Percentiles rank a stretch among this genome's conserved stretches.
Evolutionary conservation across 1,140 invertebrate species (phyloP).

Genomic region (Zaprionus inermis): DNA sequence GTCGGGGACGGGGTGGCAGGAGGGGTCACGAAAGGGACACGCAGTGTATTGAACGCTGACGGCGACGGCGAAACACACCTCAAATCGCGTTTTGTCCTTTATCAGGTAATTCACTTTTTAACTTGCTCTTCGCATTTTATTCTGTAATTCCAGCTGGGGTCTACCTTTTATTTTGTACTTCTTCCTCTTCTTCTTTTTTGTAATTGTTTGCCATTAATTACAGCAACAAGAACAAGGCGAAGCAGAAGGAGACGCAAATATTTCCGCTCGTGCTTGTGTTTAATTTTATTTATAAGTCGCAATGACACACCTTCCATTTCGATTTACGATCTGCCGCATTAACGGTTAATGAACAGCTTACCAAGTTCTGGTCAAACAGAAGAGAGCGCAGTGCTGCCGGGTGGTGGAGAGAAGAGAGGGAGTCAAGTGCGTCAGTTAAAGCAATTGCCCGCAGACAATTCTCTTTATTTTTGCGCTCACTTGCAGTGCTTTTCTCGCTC

Average conservation of each 20-base stretch:
- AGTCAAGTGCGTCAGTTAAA: conserved; percentile 10
- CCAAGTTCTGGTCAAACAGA: conserved; percentile 31
- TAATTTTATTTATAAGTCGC: conserved; percentile 81
- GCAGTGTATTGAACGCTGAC: conserved; percentile 32
- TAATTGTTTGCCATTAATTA: conserved; percentile 83
- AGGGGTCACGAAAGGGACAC: conserved; percentile 8
- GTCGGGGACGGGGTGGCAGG: background rate
- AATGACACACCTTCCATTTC: conserved; percentile 74
- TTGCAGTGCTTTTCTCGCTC: conserved; percentile 47
- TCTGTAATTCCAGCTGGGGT: conserved; percentile 66
- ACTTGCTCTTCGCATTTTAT: conserved; percentile 79
- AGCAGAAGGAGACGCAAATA: conserved; percentile 60
- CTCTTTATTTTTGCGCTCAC: conserved; percentile 33
- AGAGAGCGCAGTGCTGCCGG: background rate
- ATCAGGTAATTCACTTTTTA: conserved; percentile 81
- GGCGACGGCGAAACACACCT: conserved; percentile 75
- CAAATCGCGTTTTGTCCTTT: conserved; percentile 81
- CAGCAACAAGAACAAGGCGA: conserved; percentile 46
- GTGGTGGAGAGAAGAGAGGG: too few relatives aligned
- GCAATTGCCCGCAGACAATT: conserved; percentile 57
- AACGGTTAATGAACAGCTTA: conserved; percentile 72
- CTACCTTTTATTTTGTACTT: conserved; percentile 28
- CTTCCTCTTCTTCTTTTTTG: conserved; percentile 48
- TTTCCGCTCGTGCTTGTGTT: conserved; percentile 76
- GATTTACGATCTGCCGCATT: conserved; percentile 74